A percentile compares a stretch with the other conserved stretches of the same genome.
phyloP scores from a whole-genome alignment of 2,797 vertebrate genomes.

The Ataeniobius toweri region DNA sequence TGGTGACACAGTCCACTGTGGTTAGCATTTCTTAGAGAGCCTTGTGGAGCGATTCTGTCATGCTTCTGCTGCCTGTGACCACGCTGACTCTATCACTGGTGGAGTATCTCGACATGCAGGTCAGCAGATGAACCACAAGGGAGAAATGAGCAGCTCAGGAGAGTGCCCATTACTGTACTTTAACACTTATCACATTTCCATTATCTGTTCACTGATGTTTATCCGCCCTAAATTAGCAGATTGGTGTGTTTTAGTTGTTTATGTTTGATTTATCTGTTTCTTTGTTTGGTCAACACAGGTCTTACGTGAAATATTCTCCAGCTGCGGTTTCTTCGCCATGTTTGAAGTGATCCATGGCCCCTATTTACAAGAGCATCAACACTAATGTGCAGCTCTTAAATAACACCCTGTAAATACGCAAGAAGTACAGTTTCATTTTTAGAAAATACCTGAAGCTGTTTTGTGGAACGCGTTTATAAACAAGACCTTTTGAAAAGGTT shows the following conservation, averaged over 20 bases:
- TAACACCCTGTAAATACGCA: slow-evolving; percentile 47
- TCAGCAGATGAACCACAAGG: slow-evolving; percentile 56
- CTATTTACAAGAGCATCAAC: slow-evolving; percentile 36
- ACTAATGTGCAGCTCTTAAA: slow-evolving; percentile 42
- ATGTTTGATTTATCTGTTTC: slow-evolving; percentile 29
- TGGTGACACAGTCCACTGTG: slow-evolving; percentile 59
- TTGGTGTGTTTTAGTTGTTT: not conserved
- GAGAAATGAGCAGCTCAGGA: slow-evolving; percentile 45
- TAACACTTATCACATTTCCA: slow-evolving; percentile 22
- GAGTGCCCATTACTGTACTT: slow-evolving; percentile 38
- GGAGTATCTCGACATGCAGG: slow-evolving; percentile 55
- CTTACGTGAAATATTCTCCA: slow-evolving; percentile 13
- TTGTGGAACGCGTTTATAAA: too few relatives aligned
- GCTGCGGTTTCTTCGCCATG: slow-evolving; percentile 18
- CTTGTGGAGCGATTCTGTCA: slow-evolving; percentile 48
- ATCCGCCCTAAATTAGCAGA: slow-evolving; percentile 22
- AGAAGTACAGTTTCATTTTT: too few relatives aligned
- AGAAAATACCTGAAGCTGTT: too few relatives aligned
- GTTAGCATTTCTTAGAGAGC: slow-evolving; percentile 66
- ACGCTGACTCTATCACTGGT: slow-evolving; percentile 45
- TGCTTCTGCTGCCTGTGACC: slow-evolving; percentile 48
- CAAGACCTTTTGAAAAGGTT: too few relatives aligned
- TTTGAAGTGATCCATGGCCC: slow-evolving; percentile 25
- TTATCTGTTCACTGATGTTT: not conserved
- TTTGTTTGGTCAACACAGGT: slow-evolving; percentile 36